These are phyloP conservation scores for Chionis minor DNA, from an alignment of 2,113 vertebrate genomes.

Conservation along the genomic window DNA sequence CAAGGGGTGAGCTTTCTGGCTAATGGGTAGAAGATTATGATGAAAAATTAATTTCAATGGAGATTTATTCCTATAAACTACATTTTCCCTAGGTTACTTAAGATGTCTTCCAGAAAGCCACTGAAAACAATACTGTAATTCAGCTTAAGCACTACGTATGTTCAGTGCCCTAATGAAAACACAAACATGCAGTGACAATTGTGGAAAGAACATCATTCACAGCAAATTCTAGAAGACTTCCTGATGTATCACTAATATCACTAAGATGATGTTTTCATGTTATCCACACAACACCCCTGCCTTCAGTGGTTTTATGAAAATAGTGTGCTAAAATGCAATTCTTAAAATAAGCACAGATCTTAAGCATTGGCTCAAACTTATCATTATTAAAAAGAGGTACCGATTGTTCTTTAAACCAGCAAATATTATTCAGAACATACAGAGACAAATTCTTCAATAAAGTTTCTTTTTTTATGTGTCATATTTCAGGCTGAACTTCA, in stretches of 20 bases:
- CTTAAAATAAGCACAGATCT: background rate
- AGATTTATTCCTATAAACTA: background rate
- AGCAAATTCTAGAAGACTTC: background rate
- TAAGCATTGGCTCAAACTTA: background rate
- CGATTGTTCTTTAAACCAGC: background rate
- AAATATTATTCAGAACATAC: background rate
- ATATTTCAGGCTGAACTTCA: background rate
- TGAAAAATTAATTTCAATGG: background rate
- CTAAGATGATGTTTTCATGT: background rate
- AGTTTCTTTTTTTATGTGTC: background rate
- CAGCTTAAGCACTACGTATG: background rate
- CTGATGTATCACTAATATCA: background rate
- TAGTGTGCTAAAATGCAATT: background rate
- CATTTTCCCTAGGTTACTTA: background rate
- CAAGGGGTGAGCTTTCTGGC: background rate
- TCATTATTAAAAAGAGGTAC: background rate
- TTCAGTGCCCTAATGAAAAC: background rate
- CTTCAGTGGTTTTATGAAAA: background rate
- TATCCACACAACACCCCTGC: background rate
- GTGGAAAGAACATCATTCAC: background rate
- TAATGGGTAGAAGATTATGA: background rate
- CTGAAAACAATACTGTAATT: background rate
- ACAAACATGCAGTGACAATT: background rate
- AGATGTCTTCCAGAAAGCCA: background rate
- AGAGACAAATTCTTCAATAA: background rate